Percentiles rank a stretch among this genome's conserved stretches.
phyloP scores from a whole-genome alignment of 30 jellyfish, hydroid and myxozoan genomes.

The Aurelia coerulea region DNA sequence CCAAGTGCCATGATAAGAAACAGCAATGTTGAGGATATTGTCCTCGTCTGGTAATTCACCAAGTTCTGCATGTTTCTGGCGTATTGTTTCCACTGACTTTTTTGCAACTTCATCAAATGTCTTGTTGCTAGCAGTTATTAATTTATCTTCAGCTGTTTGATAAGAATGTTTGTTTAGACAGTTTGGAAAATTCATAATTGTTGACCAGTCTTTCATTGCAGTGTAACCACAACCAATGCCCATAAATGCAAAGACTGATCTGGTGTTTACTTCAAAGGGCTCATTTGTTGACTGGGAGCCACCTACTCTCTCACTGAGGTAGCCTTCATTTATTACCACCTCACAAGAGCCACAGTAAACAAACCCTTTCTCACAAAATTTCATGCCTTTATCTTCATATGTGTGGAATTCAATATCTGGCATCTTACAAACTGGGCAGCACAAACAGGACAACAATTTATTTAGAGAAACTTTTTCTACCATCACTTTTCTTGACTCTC shows the following conservation, averaged over 20 bases:
- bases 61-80: too few species aligned
- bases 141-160: not conserved
- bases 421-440: too few species aligned
- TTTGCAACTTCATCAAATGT: not conserved
- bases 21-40: too few species aligned
- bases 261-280: conserved; percentile 21
- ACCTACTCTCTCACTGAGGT: conserved; percentile 18
- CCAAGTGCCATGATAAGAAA: too few species aligned
- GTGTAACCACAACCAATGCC: conserved; percentile 32
- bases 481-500: too few species aligned
- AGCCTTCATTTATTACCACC: not conserved
- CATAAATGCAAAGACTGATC: conserved; percentile 40
- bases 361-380: not conserved
- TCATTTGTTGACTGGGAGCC: not conserved
- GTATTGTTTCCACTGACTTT: too few species aligned
- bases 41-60: too few species aligned
- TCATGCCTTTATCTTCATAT: not conserved
- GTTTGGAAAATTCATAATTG: conserved; percentile 11
- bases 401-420: too few species aligned
- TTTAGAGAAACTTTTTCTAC: too few species aligned
- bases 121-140: not conserved
- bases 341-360: not conserved
- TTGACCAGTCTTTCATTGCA: conserved; percentile 46
- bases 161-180: not conserved
- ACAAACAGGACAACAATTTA: too few species aligned